Percentiles rank a stretch among this genome's conserved stretches.
Evolutionary conservation across 2,797 vertebrate species (phyloP).

Genomic region (Aulostomus chinensis): DNA sequence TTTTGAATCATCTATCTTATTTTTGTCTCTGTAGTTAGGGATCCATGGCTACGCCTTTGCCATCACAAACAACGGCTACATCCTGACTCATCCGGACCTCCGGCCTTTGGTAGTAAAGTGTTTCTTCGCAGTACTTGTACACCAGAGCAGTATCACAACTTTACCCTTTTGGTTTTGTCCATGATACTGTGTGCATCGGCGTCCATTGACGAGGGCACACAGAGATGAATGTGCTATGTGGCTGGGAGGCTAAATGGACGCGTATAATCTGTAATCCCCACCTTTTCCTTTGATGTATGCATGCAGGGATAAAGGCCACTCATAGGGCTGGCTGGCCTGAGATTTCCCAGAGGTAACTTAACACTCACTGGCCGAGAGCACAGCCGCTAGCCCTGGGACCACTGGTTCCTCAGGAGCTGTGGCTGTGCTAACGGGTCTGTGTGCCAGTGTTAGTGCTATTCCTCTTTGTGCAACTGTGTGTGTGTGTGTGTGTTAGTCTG

Average conservation of each 20-base stretch:
- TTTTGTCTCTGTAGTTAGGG: conserved; percentile 86
- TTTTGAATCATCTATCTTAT: background rate
- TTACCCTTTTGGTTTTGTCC: conserved; percentile 43
- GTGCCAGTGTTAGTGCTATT: conserved; percentile 75
- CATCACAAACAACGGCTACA: conserved; percentile 98
- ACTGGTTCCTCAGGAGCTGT: conserved; percentile 67
- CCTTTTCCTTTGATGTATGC: conserved; percentile 88
- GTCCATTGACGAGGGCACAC: conserved; percentile 33
- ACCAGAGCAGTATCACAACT: background rate
- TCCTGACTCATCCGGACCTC: conserved; percentile 96
- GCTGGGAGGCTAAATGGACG: conserved; percentile 66
- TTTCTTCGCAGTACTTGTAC: conserved; percentile 12
- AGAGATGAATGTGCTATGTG: conserved; percentile 63
- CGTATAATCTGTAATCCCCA: conserved; percentile 83
- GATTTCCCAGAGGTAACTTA: conserved; percentile 84
- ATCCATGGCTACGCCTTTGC: conserved; percentile 98
- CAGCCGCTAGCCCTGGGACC: conserved; percentile 70
- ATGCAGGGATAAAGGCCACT: conserved; percentile 86
- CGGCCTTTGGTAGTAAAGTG: conserved; percentile 91
- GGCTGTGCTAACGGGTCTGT: conserved; percentile 75
- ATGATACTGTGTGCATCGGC: conserved; percentile 45
- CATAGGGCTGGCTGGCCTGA: conserved; percentile 84
- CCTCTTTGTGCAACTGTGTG: conserved; percentile 73
- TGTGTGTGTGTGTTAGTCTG: conserved; percentile 54
- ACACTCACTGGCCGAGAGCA: conserved; percentile 79